Percentiles rank a stretch among this genome's conserved stretches.
Conservation (phyloP, 2,888 invertebrate species). For the Byasa hedistus region DNA sequence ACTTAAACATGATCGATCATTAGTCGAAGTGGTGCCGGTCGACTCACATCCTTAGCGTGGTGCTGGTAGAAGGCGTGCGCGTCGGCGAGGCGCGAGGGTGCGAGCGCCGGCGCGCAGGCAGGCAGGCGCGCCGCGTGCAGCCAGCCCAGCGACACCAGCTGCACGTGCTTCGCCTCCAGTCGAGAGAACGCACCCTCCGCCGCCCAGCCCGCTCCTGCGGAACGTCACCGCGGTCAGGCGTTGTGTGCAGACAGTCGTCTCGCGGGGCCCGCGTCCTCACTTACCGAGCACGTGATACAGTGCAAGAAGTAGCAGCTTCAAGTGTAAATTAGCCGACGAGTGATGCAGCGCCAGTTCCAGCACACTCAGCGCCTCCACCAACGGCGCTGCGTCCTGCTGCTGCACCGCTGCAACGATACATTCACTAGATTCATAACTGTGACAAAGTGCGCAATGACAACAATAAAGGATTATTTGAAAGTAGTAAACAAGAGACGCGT, state of each 20-base stretch:
- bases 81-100: conserved; percentile 85
- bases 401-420: conserved; percentile 61
- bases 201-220: conserved; percentile 65
- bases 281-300: conserved; percentile 88
- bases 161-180: conserved; percentile 95
- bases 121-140: conserved; percentile 87
- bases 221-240: neutral
- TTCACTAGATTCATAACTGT: neutral
- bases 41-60: conserved; percentile 92
- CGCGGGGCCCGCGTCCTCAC: conserved; percentile 34
- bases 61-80: conserved; percentile 92
- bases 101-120: conserved; percentile 85
- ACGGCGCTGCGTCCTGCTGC: conserved; percentile 75
- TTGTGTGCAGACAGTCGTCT: neutral
- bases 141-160: conserved; percentile 94
- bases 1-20: neutral
- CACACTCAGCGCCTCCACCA: conserved; percentile 83
- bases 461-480: too few species aligned
- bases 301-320: conserved; percentile 90
- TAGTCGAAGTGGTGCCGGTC: neutral
- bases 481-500: neutral
- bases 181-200: conserved; percentile 87
- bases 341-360: conserved; percentile 86
- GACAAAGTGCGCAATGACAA: neutral
- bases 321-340: conserved; percentile 93